Conservation (phyloP, 1,140 invertebrate species). For the Gryllus bimaculatus region DNA sequence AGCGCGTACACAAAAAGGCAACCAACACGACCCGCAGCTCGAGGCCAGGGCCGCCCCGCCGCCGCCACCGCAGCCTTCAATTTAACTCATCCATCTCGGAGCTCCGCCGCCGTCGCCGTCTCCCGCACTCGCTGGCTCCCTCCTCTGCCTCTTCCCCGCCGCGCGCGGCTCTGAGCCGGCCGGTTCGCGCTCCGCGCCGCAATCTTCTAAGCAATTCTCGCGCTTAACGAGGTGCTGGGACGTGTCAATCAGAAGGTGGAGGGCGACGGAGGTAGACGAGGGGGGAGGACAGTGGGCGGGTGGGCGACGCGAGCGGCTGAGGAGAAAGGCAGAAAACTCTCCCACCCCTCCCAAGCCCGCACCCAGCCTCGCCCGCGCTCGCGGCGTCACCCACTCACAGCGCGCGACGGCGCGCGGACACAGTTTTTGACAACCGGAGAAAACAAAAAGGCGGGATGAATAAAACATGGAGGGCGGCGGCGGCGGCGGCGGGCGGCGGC, state of each 20-base stretch:
- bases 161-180: not conserved
- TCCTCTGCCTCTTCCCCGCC: not conserved
- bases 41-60: too few species aligned
- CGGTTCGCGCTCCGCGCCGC: not conserved
- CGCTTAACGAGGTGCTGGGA: not conserved
- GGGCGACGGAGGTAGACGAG: not conserved
- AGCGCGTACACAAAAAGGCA: not conserved
- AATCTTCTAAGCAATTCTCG: not conserved
- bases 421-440: not conserved
- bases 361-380: not conserved
- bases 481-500: too few species aligned
- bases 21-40: not conserved
- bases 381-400: too few species aligned
- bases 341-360: not conserved
- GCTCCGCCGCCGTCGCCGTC: too few species aligned
- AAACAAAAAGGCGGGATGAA: not conserved
- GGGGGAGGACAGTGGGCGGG: not conserved
- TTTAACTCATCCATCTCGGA: not conserved
- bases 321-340: too few species aligned
- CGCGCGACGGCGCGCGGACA: not conserved
- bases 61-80: not conserved
- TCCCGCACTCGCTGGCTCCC: not conserved
- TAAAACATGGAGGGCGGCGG: not conserved
- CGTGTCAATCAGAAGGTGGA: not conserved
- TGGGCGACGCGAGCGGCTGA: not conserved